Percentiles rank a stretch among this genome's conserved stretches.
Evolutionary conservation across 2,888 invertebrate species (phyloP).

Genomic region (Dysmachus trigonus): DNA sequence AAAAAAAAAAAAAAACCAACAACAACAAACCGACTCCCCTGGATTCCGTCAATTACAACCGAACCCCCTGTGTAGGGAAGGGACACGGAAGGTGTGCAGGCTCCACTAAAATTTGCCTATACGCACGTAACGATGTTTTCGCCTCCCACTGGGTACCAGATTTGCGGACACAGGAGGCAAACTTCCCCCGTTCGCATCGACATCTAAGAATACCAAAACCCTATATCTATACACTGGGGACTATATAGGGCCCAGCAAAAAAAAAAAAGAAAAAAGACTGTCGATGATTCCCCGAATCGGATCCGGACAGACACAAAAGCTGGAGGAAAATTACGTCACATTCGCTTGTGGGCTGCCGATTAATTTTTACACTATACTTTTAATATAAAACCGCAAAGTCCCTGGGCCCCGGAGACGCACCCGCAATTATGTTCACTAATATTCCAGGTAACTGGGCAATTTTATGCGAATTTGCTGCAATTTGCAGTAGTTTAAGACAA

Average conservation of each 20-base stretch:
- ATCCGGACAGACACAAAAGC: conserved; percentile 28
- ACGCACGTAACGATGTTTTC: neutral
- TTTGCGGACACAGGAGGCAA: neutral
- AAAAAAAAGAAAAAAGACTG: neutral
- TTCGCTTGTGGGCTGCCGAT: neutral
- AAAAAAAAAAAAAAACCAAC: no score
- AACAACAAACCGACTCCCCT: neutral
- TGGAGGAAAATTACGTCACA: conserved; percentile 35
- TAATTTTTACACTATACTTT: neutral
- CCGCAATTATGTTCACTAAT: neutral
- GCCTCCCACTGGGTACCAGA: neutral
- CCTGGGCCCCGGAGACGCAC: neutral
- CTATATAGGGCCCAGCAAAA: neutral
- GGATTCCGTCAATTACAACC: neutral
- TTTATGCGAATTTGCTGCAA: neutral
- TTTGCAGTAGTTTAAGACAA: neutral
- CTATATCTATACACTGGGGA: neutral
- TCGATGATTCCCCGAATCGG: conserved; percentile 4
- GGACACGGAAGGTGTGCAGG: neutral
- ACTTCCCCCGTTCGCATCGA: neutral
- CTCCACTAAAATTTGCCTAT: neutral
- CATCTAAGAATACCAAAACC: neutral
- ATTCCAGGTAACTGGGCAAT: neutral
- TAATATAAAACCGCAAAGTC: neutral
- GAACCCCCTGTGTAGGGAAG: neutral